A percentile compares a stretch with the other conserved stretches of the same genome.
Evolutionary conservation across 2,888 invertebrate genomes (phyloP).

Genomic region (Pristionchus maxplancki): DNA sequence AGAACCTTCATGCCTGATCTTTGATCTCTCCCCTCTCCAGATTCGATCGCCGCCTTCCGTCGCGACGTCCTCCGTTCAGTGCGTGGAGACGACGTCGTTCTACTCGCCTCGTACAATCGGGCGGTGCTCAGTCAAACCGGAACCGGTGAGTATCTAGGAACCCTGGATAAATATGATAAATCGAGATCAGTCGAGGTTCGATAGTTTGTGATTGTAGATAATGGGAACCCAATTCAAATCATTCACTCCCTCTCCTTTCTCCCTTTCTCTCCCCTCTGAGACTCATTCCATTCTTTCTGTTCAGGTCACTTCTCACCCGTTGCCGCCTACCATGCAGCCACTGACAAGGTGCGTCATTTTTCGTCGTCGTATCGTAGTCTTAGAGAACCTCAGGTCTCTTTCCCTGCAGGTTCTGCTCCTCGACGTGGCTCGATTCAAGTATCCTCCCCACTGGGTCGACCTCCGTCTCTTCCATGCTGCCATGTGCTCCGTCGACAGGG

Average conservation of each 20-base stretch:
- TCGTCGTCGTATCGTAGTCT: not conserved
- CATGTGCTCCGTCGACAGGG: constrained; percentile 76
- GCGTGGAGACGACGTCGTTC: constrained; percentile 68
- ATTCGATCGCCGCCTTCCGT: constrained; percentile 60
- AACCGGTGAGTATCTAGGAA: constrained; percentile 63
- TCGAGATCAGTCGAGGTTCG: too few species aligned
- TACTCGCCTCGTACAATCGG: constrained; percentile 78
- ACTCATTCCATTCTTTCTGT: not conserved
- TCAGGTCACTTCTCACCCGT: constrained; percentile 78
- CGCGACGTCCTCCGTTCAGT: constrained; percentile 58
- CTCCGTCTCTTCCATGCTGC: constrained; percentile 76
- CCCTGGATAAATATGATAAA: not conserved
- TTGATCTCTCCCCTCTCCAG: constrained; percentile 53
- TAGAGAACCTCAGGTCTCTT: too few species aligned
- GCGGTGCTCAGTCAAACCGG: constrained; percentile 78
- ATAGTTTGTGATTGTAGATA: too few species aligned
- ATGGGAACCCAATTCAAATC: not conserved
- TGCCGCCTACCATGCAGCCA: constrained; percentile 78
- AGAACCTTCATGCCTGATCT: not conserved
- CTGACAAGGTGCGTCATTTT: constrained; percentile 64
- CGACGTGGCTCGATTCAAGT: constrained; percentile 79
- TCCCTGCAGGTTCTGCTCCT: constrained; percentile 74
- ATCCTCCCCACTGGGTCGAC: constrained; percentile 79
- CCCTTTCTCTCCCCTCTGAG: not conserved
- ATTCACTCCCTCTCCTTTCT: not conserved